Evolutionary conservation across 2,888 invertebrate species (phyloP), one percentile per base, ranked within the genome.

Genomic region (Oscheius sp.): DNA sequence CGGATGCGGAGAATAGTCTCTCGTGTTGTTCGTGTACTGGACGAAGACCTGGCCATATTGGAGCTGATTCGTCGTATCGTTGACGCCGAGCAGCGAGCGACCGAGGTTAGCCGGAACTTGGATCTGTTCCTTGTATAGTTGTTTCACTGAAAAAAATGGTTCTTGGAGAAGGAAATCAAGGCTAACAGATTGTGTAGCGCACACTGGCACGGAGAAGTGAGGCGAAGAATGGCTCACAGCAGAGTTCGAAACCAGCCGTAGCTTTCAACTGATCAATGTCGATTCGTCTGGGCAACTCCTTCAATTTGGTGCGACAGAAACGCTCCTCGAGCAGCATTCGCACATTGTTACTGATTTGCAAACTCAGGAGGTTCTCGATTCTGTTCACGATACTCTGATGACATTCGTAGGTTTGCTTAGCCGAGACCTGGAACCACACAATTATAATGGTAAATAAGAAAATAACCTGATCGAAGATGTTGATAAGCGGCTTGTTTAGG

Each of bases 401-500:
- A 59, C 79, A 79, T 33, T 75, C 76, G 7, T 73, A 51, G 2
- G 84, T 82, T 60, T 87, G 87, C 76, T 83, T 83, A 33, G 79
- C 84, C 2, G 85, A 80, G 3, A 85, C 85, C 79, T 78, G 42
- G 42, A 55, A 73, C 47, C 29, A 71, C 35, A 33, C 3, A 5
- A 33, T 9, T 2, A 33, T 66, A 33, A 21, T 63, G 7, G 4
- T 37, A 29, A 42, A 42, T 42, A 21, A 9, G 11, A 21, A n/a
- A 21, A 50, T 48, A 37, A 58, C 70, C 33, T 88, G 88, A 75
- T 88, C 88, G 63, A 90, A 77, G 68, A 90, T 85, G 74, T 87
- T 87, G 73, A 90, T 89, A 57, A 89, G 84, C 21, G 90, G 90
- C 65, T 88, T 87, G 78, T 90, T 90, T 59, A 90, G 84, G 50